Evolutionary conservation across 2,797 vertebrate genomes (phyloP).

Genomic region (Enteromius trimaculatus): DNA sequence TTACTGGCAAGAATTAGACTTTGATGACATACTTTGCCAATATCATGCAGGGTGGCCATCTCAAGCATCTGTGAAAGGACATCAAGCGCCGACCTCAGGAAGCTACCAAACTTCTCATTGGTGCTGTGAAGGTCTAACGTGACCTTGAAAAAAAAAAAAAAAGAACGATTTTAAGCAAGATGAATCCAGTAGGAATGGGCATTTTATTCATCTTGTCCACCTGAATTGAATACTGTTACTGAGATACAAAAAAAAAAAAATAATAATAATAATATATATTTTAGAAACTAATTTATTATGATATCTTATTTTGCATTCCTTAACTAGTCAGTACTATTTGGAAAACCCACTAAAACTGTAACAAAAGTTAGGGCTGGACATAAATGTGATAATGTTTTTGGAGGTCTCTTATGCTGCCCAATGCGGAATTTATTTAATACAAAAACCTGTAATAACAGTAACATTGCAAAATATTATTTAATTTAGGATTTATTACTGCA

Average conservation of each 20-base stretch:
- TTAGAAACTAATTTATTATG: neutral
- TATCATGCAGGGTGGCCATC: constrained; percentile 92
- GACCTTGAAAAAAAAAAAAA: constrained; percentile 77
- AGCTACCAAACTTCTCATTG: constrained; percentile 94
- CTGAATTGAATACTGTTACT: neutral
- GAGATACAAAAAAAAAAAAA: too few species aligned
- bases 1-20: neutral
- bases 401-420: neutral
- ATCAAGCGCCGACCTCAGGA: constrained; percentile 89
- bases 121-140: constrained; percentile 93
- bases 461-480: neutral
- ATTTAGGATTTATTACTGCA: neutral
- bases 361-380: neutral
- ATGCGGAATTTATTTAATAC: neutral
- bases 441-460: neutral
- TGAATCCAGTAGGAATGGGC: neutral
- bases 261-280: too few species aligned
- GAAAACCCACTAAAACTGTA: neutral
- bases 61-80: constrained; percentile 95
- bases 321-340: neutral
- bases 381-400: neutral
- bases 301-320: neutral
- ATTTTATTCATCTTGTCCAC: neutral
- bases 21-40: constrained; percentile 86
- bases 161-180: constrained; percentile 9